Base-by-base conservation (phyloP, 64 coral and sea anemone species). In the Anthopleura sola region DNA sequence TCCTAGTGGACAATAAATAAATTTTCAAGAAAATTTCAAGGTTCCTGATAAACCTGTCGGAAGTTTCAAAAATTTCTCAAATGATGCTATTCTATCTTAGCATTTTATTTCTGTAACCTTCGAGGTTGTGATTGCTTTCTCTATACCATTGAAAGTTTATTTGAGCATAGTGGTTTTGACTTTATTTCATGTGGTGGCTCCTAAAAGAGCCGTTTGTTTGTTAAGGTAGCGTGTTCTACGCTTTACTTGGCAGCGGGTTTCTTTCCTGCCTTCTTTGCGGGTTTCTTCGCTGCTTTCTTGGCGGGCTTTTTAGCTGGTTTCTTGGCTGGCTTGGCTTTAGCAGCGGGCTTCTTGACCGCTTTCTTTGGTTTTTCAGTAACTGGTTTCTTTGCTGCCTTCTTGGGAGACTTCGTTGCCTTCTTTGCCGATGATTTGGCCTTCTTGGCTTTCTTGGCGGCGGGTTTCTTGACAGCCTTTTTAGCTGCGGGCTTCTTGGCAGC, bases 191-290 rank as follows among this genome's bases (percentile, higher is more conserved):
- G 17, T 86, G 60, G 60, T 86, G 84, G 84, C 84, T 86, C 84
- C 84, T 86, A 86, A 86, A 86, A 47, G 84, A 86, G 84, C 84
- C 84, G 84, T 86, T 86, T 86, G 83, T 39, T 85, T 85, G 21
- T 53, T 16, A 40, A 9, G n/a, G 12, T 48, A 57, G 21, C 2
- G 34, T 37, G 24, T 12, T 17, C 31, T 37, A n/a, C 20, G 46
- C 37, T 68, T 69, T 86, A 44, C 39, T 47, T 31, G 36, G 26
- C 14, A 4, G 5, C 5, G 7, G 75, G 4, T 23, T 77, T 77
- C 17, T 68, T 68, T 3, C 17, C 2, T 54, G 82, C 31, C 54
- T 84, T 84, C 60, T 84, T 40, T 34, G 68, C 75, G 4, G 75
- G 32, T 37, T 77, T 77, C 34, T 60, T 68, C 11, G 53, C 82